phyloP scores from a whole-genome alignment of 2,888 invertebrate species.

The Diarsia rubi region DNA sequence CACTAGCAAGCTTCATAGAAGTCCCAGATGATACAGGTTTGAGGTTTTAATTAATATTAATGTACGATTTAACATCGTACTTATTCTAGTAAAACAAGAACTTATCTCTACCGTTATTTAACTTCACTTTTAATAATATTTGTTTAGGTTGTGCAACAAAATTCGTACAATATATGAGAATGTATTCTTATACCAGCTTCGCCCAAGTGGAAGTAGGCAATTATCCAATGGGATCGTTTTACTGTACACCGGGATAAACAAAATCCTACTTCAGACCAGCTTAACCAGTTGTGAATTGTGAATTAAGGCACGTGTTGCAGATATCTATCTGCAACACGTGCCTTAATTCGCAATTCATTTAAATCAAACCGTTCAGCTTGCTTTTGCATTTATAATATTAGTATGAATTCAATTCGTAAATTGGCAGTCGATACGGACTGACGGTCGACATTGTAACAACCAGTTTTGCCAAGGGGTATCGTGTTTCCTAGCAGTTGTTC shows the following conservation, averaged over 20 bases:
- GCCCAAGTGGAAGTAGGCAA: not conserved
- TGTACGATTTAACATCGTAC: not conserved
- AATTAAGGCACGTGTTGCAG: too few relatives aligned
- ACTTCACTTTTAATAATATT: slow-evolving; percentile 15
- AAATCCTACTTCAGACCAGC: not conserved
- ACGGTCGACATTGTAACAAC: not conserved
- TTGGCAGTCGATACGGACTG: not conserved
- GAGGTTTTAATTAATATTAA: slow-evolving; percentile 29
- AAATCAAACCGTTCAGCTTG: too few relatives aligned
- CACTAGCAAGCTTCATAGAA: slow-evolving; percentile 1
- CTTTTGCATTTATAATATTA: too few relatives aligned
- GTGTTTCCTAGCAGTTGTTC: not conserved
- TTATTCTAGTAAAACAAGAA: not conserved
- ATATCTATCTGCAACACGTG: too few relatives aligned
- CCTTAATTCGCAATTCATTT: too few relatives aligned
- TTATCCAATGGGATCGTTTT: not conserved
- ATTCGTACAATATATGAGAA: not conserved
- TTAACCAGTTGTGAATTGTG: too few relatives aligned
- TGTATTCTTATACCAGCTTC: not conserved
- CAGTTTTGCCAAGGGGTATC: not conserved
- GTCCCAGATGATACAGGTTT: slow-evolving; percentile 4
- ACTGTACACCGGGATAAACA: not conserved
- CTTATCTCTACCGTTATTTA: not conserved
- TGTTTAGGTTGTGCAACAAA: not conserved
- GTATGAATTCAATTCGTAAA: too few relatives aligned